A percentile compares a stretch with the other conserved stretches of the same genome.
Conservation (phyloP, 2,113 vertebrate species). For the Platysteira castanea region DNA sequence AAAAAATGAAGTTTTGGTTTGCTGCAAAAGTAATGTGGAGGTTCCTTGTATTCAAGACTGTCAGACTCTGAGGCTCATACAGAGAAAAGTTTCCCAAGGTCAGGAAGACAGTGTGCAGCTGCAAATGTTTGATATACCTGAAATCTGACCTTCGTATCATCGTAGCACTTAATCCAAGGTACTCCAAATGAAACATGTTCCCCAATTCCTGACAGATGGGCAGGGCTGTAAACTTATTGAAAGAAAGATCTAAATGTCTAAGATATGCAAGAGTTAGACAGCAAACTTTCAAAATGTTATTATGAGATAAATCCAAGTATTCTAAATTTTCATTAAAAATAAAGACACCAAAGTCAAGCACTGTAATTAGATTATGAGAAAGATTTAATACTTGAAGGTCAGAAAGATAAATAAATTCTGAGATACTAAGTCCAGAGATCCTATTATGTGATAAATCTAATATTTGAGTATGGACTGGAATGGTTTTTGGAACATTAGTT, state of each 20-base stretch:
- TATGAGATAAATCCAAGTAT: constrained; percentile 85
- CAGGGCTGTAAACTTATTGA: constrained; percentile 74
- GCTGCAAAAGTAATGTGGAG: constrained; percentile 68
- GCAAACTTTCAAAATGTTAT: constrained; percentile 75
- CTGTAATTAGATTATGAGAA: constrained; percentile 77
- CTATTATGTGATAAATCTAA: constrained; percentile 82
- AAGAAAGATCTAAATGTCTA: constrained; percentile 78
- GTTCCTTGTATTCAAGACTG: constrained; percentile 57
- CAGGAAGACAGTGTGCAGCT: constrained; percentile 71
- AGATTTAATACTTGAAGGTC: constrained; percentile 77
- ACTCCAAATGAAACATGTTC: constrained; percentile 70
- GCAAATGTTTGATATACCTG: constrained; percentile 54
- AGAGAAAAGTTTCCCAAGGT: constrained; percentile 57
- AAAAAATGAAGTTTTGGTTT: not conserved
- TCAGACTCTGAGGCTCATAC: constrained; percentile 75
- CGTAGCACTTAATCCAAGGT: constrained; percentile 76
- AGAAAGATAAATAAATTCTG: constrained; percentile 67
- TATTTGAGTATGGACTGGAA: constrained; percentile 35
- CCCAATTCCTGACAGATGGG: constrained; percentile 77
- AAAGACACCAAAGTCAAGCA: constrained; percentile 74
- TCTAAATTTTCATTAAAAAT: constrained; percentile 71
- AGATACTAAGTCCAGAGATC: constrained; percentile 67
- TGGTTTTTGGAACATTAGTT: constrained; percentile 49
- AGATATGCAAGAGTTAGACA: constrained; percentile 58
- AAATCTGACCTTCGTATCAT: constrained; percentile 70